A percentile compares a stretch with the other conserved stretches of the same genome.
These are phyloP conservation scores for Bembecia ichneumoniformis DNA, from an alignment of 2,888 invertebrate genomes.

Conservation along the genomic window DNA sequence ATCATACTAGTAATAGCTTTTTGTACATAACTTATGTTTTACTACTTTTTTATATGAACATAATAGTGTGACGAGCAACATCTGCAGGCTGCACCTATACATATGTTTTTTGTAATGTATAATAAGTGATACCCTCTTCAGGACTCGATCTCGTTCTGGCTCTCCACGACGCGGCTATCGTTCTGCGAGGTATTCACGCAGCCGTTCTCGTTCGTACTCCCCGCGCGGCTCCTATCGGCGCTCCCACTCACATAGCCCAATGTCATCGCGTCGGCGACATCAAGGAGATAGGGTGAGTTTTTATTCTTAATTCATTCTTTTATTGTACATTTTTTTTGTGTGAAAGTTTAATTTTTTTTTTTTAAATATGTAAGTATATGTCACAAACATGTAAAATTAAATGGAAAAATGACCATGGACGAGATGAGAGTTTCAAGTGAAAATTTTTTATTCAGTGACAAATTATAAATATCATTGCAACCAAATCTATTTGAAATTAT, in stretches of 20 bases:
- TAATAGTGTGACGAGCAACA: no score
- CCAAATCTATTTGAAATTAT: no score
- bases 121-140: conserved; percentile 15
- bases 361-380: no score
- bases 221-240: conserved; percentile 74
- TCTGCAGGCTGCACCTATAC: background rate
- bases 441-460: no score
- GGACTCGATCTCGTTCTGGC: conserved; percentile 74
- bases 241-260: conserved; percentile 83
- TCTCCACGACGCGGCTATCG: conserved; percentile 62
- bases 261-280: conserved; percentile 85
- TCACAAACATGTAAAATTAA: no score
- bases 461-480: no score
- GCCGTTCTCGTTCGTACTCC: conserved; percentile 76
- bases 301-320: background rate
- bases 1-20: no score
- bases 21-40: no score
- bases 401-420: no score
- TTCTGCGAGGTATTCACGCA: conserved; percentile 75
- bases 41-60: no score
- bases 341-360: background rate
- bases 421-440: no score
- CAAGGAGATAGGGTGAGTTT: conserved; percentile 78
- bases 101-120: background rate
- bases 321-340: background rate